phyloP scores from a whole-genome alignment of 2,113 vertebrate species.

The Etheostoma cragini region DNA sequence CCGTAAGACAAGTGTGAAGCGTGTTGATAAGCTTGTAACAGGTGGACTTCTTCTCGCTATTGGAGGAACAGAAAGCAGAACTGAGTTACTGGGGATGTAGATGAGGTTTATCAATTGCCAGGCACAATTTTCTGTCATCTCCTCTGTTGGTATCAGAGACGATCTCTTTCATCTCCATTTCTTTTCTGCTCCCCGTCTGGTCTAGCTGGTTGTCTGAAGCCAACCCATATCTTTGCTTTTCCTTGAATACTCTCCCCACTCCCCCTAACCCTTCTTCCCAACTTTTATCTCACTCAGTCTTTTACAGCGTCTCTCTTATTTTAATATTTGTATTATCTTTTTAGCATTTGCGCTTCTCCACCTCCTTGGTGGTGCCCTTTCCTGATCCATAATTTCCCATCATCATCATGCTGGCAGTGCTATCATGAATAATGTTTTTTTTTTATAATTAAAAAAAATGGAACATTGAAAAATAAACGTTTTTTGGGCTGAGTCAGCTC shows the following conservation, averaged over 20 bases:
- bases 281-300: conserved; percentile 63
- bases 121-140: conserved; percentile 58
- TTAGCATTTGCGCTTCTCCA: conserved; percentile 41
- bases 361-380: conserved; percentile 48
- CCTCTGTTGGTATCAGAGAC: conserved; percentile 51
- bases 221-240: conserved; percentile 41
- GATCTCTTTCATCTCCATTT: conserved; percentile 65
- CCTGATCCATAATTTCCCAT: conserved; percentile 69
- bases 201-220: conserved; percentile 59
- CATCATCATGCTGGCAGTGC: conserved; percentile 12
- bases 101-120: conserved; percentile 71
- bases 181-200: conserved; percentile 42
- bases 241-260: conserved; percentile 15
- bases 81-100: conserved; percentile 61
- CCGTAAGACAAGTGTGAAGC: conserved; percentile 37
- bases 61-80: conserved; percentile 30
- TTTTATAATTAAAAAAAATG: conserved; percentile 1
- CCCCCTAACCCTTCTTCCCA: conserved; percentile 52
- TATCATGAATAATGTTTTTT: conserved; percentile 58
- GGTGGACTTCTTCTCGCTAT: conserved; percentile 3
- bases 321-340: conserved; percentile 66
- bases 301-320: conserved; percentile 62
- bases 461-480: conserved; percentile 19
- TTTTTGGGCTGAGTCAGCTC: conserved; percentile 67
- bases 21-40: conserved; percentile 54